Evolutionary conservation across 2,888 invertebrate species (phyloP).

Genomic region (Geotrupes spiniger): DNA sequence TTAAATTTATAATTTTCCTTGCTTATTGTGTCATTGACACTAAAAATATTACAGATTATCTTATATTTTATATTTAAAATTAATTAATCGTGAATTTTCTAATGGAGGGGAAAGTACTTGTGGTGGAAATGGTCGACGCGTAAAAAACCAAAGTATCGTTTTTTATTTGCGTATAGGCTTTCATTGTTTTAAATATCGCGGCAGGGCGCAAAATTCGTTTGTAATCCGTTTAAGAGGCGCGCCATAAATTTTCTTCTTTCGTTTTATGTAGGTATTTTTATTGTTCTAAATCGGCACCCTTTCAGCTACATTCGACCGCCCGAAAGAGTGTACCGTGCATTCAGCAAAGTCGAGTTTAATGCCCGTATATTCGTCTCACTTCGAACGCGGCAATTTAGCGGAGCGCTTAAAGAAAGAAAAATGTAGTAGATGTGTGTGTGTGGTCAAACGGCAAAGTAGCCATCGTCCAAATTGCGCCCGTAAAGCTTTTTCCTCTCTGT

Average conservation of each 20-base stretch:
- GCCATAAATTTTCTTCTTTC: constrained; percentile 11
- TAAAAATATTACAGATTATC: too few species aligned
- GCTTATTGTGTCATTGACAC: too few species aligned
- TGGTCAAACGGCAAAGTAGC: constrained; percentile 24
- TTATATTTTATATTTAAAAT: too few species aligned
- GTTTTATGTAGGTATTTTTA: constrained; percentile 11
- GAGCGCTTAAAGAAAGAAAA: constrained; percentile 24
- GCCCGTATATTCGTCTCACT: constrained; percentile 24
- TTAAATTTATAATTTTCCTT: too few species aligned
- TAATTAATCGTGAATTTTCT: too few species aligned
- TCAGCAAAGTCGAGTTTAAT: constrained; percentile 15
- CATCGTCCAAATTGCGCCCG: constrained; percentile 22
- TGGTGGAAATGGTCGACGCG: too few species aligned
- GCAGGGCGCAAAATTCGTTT: too few species aligned
- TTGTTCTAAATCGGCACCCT: constrained; percentile 10
- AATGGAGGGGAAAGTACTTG: too few species aligned
- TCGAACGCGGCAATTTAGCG: constrained; percentile 23
- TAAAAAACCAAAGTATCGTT: too few species aligned
- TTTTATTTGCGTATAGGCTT: too few species aligned
- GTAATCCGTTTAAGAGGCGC: not conserved
- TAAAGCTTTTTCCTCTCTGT: not conserved
- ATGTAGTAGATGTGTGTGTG: constrained; percentile 23
- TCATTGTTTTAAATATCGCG: too few species aligned
- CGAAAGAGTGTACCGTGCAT: constrained; percentile 19
- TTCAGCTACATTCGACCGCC: constrained; percentile 9